Conservation (phyloP, 2,113 vertebrate species). For the Murina feae region DNA sequence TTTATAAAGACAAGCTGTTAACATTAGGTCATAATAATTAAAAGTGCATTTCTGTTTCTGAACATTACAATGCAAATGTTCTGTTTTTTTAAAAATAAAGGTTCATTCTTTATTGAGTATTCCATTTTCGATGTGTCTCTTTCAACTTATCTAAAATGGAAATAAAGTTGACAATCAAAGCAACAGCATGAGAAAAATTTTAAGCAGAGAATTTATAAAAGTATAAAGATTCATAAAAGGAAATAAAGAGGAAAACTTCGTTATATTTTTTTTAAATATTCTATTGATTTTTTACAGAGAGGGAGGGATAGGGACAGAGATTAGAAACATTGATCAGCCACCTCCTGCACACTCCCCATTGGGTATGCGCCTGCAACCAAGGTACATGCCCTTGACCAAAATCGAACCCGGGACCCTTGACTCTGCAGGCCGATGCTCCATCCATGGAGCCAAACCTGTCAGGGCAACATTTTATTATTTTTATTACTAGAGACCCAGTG, state of each 20-base stretch:
- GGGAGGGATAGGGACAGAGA: no score
- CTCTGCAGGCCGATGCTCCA: no score
- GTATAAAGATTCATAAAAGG: slow-evolving; percentile 35
- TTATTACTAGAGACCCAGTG: no score
- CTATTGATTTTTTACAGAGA: no score
- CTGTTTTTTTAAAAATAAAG: slow-evolving; percentile 41
- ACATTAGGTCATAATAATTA: slow-evolving; percentile 32
- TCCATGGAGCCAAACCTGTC: no score
- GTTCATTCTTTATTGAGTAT: slow-evolving; percentile 15
- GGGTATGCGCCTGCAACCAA: no score
- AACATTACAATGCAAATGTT: slow-evolving; percentile 40
- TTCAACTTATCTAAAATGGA: slow-evolving; percentile 36
- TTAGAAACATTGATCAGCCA: no score
- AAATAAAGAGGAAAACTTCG: slow-evolving; percentile 32
- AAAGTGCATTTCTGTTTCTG: background rate
- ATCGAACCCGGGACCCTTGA: no score
- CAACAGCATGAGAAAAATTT: slow-evolving; percentile 40
- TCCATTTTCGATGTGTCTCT: slow-evolving; percentile 45
- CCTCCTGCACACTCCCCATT: no score
- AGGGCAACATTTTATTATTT: no score
- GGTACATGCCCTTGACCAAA: no score
- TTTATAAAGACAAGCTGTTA: slow-evolving; percentile 52
- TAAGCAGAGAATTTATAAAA: slow-evolving; percentile 45
- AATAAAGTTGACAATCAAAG: slow-evolving; percentile 66
- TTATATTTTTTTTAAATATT: no score